These are phyloP conservation scores for Microtus californicus DNA, from an alignment of 2,797 vertebrate genomes.

Conservation along the genomic window DNA sequence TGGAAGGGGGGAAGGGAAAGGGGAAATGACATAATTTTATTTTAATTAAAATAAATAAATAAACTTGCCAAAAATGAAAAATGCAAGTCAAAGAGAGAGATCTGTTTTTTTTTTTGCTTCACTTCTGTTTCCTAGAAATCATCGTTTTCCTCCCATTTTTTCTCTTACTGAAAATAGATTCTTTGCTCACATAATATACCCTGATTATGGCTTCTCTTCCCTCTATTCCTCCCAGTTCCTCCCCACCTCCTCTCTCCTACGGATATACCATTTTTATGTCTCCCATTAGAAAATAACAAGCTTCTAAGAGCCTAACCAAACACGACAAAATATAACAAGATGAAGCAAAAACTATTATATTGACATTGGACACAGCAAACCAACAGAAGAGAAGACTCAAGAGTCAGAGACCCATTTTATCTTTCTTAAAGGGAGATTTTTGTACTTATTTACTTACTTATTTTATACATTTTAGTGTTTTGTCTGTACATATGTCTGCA, in stretches of 20 bases:
- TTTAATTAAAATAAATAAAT: not conserved
- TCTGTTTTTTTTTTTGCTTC: not conserved
- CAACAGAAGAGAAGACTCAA: not conserved
- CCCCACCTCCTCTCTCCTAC: no score
- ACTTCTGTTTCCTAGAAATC: slow-evolving; percentile 20
- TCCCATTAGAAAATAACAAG: not conserved
- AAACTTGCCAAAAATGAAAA: not conserved
- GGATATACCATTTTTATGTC: not conserved
- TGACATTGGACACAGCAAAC: not conserved
- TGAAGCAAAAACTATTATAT: not conserved
- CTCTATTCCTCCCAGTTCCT: not conserved
- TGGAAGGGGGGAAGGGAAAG: not conserved
- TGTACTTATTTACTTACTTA: not conserved
- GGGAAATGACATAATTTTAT: not conserved
- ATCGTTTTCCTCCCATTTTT: not conserved
- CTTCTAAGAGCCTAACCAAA: not conserved
- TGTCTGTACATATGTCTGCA: no score
- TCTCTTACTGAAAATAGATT: not conserved
- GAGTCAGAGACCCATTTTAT: not conserved
- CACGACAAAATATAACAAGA: not conserved
- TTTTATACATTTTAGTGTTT: not conserved
- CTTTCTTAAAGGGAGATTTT: not conserved
- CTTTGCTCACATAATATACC: not conserved
- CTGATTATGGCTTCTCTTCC: not conserved
- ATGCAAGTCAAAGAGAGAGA: not conserved